Evolutionary conservation across 1,140 invertebrate genomes (phyloP).

Genomic region (Harpegnathos saltator): DNA sequence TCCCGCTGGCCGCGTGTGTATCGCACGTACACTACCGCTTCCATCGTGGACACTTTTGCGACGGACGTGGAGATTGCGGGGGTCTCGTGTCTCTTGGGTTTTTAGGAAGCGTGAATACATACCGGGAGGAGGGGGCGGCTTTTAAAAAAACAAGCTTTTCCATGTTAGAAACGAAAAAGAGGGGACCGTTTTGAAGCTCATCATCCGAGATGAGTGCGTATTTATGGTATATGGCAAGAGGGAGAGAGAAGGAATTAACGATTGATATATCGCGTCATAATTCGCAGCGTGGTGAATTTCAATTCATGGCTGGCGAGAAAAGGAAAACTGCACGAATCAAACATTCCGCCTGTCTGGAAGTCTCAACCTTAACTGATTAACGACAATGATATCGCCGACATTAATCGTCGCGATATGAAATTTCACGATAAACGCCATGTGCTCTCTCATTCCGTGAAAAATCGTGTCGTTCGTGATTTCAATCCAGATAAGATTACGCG

Average conservation of each 20-base stretch:
- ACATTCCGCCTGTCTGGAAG: not conserved
- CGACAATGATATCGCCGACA: not conserved
- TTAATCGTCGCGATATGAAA: not conserved
- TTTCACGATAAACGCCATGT: not conserved
- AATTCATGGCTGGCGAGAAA: not conserved
- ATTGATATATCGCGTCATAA: not conserved
- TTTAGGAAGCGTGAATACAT: not conserved
- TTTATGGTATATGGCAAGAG: no score
- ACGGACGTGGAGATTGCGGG: not conserved
- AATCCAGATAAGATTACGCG: slow-evolving; percentile 44
- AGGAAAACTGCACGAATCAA: not conserved
- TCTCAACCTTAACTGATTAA: not conserved
- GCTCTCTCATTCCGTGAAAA: not conserved
- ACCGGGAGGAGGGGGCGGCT: not conserved
- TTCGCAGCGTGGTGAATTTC: not conserved
- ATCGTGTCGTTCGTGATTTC: slow-evolving; percentile 32
- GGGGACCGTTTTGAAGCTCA: not conserved
- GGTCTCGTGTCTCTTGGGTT: not conserved
- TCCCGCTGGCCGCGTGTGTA: slow-evolving; percentile 44
- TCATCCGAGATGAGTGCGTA: not conserved
- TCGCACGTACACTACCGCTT: slow-evolving; percentile 38
- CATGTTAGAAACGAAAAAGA: not conserved
- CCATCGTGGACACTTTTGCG: not conserved
- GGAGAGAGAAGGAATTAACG: no score
- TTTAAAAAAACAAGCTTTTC: not conserved